These are phyloP conservation scores for Gouania willdenowi DNA, from an alignment of 2,797 vertebrate species.

Conservation along the genomic window DNA sequence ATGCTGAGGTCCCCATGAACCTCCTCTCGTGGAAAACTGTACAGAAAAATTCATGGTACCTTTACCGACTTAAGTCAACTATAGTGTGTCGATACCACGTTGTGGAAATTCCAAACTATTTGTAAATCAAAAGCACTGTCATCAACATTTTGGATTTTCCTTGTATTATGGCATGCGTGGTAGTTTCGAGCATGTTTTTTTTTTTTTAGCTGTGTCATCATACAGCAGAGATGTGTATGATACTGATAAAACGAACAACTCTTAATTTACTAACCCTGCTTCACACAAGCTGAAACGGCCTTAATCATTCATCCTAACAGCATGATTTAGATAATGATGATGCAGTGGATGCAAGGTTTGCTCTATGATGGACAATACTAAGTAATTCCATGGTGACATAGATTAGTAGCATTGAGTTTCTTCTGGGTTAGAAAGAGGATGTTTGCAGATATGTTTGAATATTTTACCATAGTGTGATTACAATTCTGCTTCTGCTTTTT, in stretches of 20 bases:
- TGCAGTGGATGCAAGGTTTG: neutral
- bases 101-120: no score
- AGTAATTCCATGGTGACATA: constrained; percentile 24
- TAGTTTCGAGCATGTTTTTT: constrained; percentile 53
- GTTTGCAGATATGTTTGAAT: no score
- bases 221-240: constrained; percentile 38
- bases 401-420: no score
- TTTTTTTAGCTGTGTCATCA: neutral
- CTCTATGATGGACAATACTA: constrained; percentile 29
- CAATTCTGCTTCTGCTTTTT: constrained; percentile 20
- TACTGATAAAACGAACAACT: constrained; percentile 8
- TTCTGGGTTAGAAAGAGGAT: no score
- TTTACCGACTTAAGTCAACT: no score
- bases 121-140: no score
- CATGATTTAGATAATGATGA: constrained; percentile 30
- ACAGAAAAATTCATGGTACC: no score
- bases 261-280: constrained; percentile 15
- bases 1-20: no score
- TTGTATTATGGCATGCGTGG: constrained; percentile 46
- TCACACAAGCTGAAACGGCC: constrained; percentile 10
- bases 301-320: constrained; percentile 35
- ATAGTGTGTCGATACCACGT: no score
- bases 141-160: constrained; percentile 21
- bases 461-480: no score
- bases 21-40: no score